Conservation (phyloP, 2,113 vertebrate species). For the Cynoglossus semilaevis region DNA sequence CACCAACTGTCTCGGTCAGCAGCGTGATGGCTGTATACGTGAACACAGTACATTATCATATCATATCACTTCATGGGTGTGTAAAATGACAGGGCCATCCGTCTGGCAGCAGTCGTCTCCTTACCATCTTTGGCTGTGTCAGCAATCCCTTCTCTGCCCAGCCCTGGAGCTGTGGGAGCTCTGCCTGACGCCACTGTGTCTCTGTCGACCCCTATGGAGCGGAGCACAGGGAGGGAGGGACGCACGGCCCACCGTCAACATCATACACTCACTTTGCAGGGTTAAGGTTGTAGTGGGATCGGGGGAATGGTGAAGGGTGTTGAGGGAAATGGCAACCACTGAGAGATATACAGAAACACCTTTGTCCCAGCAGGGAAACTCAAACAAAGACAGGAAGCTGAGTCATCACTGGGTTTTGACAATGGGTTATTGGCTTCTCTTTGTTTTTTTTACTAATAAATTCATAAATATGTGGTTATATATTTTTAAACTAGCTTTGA, state of each 20-base stretch:
- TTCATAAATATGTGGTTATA: too few species aligned
- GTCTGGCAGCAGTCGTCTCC: slow-evolving; percentile 75
- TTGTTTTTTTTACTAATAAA: too few species aligned
- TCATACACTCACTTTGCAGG: slow-evolving; percentile 68
- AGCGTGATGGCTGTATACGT: slow-evolving; percentile 54
- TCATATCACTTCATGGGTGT: slow-evolving; percentile 67
- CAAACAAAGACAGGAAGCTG: slow-evolving; percentile 69
- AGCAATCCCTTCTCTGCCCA: slow-evolving; percentile 86
- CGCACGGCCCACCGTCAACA: slow-evolving; percentile 74
- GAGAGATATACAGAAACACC: slow-evolving; percentile 37
- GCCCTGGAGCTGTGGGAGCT: slow-evolving; percentile 84
- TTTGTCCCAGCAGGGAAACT: slow-evolving; percentile 55
- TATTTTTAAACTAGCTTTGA: too few species aligned
- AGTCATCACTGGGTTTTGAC: neutral
- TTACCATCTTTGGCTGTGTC: slow-evolving; percentile 86
- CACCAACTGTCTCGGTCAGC: slow-evolving; percentile 55
- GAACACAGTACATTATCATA: slow-evolving; percentile 63
- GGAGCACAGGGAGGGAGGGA: slow-evolving; percentile 71
- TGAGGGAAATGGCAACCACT: slow-evolving; percentile 21
- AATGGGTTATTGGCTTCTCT: too few species aligned
- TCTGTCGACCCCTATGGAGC: slow-evolving; percentile 82
- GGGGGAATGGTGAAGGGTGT: slow-evolving; percentile 34
- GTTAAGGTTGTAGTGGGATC: slow-evolving; percentile 54
- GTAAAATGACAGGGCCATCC: slow-evolving; percentile 70
- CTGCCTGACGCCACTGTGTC: slow-evolving; percentile 85